Evolutionary conservation across 2,797 vertebrate genomes (phyloP).

Genomic region (Netta rufina): DNA sequence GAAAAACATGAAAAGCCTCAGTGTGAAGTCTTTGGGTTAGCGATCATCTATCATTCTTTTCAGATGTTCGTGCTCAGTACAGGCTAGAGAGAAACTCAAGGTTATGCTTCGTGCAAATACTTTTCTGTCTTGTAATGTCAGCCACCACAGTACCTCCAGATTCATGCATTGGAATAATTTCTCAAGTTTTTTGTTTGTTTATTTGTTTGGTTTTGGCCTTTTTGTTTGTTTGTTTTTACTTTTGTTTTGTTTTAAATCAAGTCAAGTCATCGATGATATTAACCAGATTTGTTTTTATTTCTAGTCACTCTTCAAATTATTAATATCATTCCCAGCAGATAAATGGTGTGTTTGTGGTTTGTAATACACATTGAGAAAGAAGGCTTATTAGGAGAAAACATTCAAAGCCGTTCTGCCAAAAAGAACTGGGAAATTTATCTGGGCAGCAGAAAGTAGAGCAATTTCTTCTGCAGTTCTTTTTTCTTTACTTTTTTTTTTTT

Average conservation of each 20-base stretch:
- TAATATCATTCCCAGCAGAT: constrained; percentile 23
- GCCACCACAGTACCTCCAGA: neutral
- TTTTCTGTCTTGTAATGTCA: neutral
- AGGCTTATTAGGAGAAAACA: neutral
- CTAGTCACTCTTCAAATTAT: constrained; percentile 34
- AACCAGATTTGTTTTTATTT: constrained; percentile 45
- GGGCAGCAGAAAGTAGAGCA: neutral
- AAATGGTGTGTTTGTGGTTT: constrained; percentile 27
- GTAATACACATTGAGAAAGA: neutral
- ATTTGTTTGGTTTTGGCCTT: no score
- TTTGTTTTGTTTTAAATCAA: constrained; percentile 21
- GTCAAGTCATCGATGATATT: neutral
- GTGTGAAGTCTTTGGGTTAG: neutral
- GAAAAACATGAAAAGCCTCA: neutral
- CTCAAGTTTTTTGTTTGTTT: neutral
- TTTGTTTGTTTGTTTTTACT: neutral
- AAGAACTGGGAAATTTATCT: neutral
- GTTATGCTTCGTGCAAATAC: neutral
- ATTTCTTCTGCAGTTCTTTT: neutral
- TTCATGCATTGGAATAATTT: neutral
- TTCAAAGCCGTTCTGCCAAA: neutral
- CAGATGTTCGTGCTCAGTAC: neutral
- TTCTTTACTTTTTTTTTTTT: neutral
- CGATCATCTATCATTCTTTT: neutral
- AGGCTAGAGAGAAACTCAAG: neutral